Evolutionary conservation across 2,888 invertebrate genomes (phyloP).

Genomic region (Pogonocherus hispidulus): DNA sequence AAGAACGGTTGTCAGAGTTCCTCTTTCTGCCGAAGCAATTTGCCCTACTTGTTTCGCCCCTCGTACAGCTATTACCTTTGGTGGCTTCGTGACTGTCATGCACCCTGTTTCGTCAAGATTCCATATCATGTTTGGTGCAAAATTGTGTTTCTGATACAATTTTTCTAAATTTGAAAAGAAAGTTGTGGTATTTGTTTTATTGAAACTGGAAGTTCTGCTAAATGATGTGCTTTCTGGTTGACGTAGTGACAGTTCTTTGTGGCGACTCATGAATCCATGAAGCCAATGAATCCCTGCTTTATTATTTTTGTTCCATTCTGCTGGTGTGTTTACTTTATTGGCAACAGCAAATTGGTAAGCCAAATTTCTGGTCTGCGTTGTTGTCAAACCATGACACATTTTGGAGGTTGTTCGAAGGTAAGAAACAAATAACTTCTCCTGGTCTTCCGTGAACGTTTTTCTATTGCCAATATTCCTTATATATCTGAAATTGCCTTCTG

Average conservation of each 20-base stretch:
- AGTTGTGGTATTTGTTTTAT: slow-evolving; percentile 4
- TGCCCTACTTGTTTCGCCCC: slow-evolving; percentile 38
- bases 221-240: slow-evolving; percentile 7
- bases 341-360: slow-evolving; percentile 18
- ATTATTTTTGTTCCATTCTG: slow-evolving; percentile 5
- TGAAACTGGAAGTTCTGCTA: slow-evolving; percentile 2
- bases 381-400: slow-evolving; percentile 30
- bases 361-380: too few relatives aligned
- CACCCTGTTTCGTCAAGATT: slow-evolving; percentile 39
- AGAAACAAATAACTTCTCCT: too few relatives aligned
- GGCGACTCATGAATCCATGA: too few relatives aligned
- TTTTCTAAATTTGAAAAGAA: slow-evolving; percentile 23
- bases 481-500: slow-evolving; percentile 21
- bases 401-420: too few relatives aligned
- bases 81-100: slow-evolving; percentile 38
- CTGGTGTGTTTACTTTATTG: slow-evolving; percentile 11
- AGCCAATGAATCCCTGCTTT: slow-evolving; percentile 8
- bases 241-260: too few relatives aligned
- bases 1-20: slow-evolving; percentile 26
- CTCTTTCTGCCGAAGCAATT: slow-evolving; percentile 32
- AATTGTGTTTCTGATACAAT: slow-evolving; percentile 42
- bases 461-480: slow-evolving; percentile 24
- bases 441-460: too few relatives aligned
- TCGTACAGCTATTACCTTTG: slow-evolving; percentile 35
- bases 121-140: slow-evolving; percentile 21